Evolutionary conservation across 2,888 invertebrate species (phyloP).

Genomic region (Pseudolycoriella hygida): DNA sequence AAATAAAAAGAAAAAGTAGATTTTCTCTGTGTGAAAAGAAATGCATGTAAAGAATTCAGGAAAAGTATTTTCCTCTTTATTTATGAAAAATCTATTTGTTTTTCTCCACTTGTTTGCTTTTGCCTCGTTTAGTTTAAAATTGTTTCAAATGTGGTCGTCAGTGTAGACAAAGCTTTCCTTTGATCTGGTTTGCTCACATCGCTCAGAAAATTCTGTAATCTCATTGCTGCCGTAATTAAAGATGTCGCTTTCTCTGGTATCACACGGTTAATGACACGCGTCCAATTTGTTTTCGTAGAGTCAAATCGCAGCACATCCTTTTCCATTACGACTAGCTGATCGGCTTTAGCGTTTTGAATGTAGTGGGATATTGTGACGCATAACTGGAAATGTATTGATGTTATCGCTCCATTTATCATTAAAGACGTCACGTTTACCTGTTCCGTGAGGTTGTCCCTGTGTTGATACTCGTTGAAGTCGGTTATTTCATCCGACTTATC

Average conservation of each 20-base stretch:
- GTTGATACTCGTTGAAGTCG: slow-evolving; percentile 70
- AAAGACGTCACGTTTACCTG: slow-evolving; percentile 34
- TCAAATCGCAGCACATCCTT: slow-evolving; percentile 20
- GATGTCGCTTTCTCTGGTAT: slow-evolving; percentile 24
- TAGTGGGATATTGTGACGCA: slow-evolving; percentile 59
- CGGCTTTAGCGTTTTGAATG: slow-evolving; percentile 35
- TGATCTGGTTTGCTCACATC: slow-evolving; percentile 12
- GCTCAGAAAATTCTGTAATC: slow-evolving; percentile 13
- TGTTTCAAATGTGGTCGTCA: slow-evolving; percentile 4
- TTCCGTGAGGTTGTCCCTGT: slow-evolving; percentile 69
- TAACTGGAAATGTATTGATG: slow-evolving; percentile 33
- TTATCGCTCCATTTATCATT: too few relatives aligned
- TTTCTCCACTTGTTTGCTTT: too few relatives aligned
- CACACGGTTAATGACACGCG: slow-evolving; percentile 24
- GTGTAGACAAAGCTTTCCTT: slow-evolving; percentile 13
- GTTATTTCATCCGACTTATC: slow-evolving; percentile 61
- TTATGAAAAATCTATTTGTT: too few relatives aligned
- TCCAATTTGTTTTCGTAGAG: slow-evolving; percentile 20
- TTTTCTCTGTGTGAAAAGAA: too few relatives aligned
- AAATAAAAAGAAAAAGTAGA: too few relatives aligned
- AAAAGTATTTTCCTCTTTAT: too few relatives aligned
- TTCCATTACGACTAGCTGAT: slow-evolving; percentile 38
- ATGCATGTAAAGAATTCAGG: too few relatives aligned
- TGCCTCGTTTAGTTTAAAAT: too few relatives aligned
- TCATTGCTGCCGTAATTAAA: slow-evolving; percentile 16